Percentiles rank a stretch among this genome's conserved stretches.
Conservation (phyloP, 1,140 invertebrate genomes). For the Solen grandis region DNA sequence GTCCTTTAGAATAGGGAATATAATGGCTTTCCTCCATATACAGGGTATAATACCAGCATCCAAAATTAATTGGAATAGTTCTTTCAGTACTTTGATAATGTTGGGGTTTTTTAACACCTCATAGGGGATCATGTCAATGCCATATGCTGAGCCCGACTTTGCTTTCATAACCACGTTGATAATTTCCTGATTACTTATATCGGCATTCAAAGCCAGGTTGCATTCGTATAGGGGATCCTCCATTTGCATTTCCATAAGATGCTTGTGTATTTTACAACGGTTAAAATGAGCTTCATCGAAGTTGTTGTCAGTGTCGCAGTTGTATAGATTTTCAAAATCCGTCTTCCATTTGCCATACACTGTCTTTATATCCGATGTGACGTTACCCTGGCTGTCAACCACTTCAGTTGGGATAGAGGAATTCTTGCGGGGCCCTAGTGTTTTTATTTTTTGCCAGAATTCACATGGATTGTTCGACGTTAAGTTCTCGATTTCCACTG, state of each 20-base stretch:
- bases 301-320: background rate
- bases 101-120: conserved; percentile 3
- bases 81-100: background rate
- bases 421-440: conserved; percentile 16
- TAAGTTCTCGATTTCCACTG: conserved; percentile 17
- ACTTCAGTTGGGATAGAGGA: conserved; percentile 8
- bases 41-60: conserved; percentile 26
- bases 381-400: background rate
- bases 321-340: conserved; percentile 20
- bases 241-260: conserved; percentile 16
- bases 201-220: background rate
- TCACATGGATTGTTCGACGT: conserved; percentile 15
- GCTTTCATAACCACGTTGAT: background rate
- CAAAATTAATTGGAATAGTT: conserved; percentile 38
- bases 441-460: conserved; percentile 29
- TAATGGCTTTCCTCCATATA: conserved; percentile 40
- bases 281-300: conserved; percentile 11
- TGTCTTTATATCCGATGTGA: background rate
- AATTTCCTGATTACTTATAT: conserved; percentile 8
- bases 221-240: conserved; percentile 1
- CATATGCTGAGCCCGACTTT: conserved; percentile 7
- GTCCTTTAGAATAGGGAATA: conserved; percentile 46
- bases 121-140: background rate
- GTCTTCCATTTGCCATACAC: conserved; percentile 15
- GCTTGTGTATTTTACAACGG: conserved; percentile 9